Percentiles rank a stretch among this genome's conserved stretches.
These are phyloP conservation scores for Frankliniella intonsa DNA, from an alignment of 2,888 invertebrate genomes.

Conservation along the genomic window DNA sequence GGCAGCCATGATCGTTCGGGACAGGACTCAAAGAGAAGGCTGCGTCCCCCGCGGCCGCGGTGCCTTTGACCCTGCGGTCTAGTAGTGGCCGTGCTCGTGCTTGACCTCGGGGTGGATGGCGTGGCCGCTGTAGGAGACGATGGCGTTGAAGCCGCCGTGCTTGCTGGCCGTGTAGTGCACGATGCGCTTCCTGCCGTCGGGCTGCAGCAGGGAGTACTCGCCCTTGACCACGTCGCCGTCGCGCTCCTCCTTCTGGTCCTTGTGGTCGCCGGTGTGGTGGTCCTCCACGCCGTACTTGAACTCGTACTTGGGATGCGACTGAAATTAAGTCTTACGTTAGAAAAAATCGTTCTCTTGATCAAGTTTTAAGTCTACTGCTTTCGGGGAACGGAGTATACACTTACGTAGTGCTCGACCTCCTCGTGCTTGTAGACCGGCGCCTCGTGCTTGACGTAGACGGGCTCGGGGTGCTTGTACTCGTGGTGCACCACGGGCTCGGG, in stretches of 20 bases:
- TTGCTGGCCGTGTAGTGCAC: constrained; percentile 45
- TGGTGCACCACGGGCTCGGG: background rate
- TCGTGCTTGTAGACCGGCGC: background rate
- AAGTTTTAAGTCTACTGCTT: background rate
- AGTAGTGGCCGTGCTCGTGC: constrained; percentile 9
- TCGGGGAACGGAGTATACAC: background rate
- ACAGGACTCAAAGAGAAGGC: background rate
- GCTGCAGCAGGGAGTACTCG: constrained; percentile 39
- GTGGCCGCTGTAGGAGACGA: constrained; percentile 28
- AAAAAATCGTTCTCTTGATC: background rate
- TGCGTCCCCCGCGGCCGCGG: background rate
- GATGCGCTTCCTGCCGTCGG: constrained; percentile 44
- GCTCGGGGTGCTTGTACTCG: constrained; percentile 12
- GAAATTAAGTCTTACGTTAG: background rate
- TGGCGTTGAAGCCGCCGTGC: constrained; percentile 45
- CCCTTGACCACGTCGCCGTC: constrained; percentile 46
- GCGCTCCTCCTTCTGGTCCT: constrained; percentile 44
- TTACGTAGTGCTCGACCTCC: background rate
- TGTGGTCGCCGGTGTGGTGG: constrained; percentile 35
- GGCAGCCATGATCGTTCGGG: too few species aligned
- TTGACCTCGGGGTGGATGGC: constrained; percentile 26
- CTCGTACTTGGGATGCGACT: constrained; percentile 15
- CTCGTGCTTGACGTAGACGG: background rate
- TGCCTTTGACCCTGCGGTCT: background rate
- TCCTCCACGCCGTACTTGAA: constrained; percentile 24